These are phyloP conservation scores for Brachionus rubens DNA, from an alignment of 1,140 invertebrate genomes.

Conservation along the genomic window DNA sequence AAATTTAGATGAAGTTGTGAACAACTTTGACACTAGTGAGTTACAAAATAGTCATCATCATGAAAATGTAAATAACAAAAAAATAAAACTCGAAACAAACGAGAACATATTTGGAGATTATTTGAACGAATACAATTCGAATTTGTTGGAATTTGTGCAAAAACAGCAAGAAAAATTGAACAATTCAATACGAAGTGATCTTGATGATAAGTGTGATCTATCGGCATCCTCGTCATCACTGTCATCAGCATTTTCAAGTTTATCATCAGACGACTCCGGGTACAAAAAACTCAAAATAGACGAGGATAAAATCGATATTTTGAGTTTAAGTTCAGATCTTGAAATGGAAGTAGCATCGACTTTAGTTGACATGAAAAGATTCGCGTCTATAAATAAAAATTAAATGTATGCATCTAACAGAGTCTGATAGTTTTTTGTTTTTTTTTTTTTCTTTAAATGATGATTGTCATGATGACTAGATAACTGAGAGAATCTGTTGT, in stretches of 20 bases:
- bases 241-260: conserved; percentile 1
- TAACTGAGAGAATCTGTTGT: no score
- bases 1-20: background rate
- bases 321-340: conserved; percentile 14
- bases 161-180: conserved; percentile 26
- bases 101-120: no score
- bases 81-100: background rate
- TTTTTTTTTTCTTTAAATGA: no score
- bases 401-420: background rate
- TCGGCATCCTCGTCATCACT: conserved; percentile 20
- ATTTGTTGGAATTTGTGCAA: conserved; percentile 28
- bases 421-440: conserved; percentile 12
- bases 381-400: background rate
- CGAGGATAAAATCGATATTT: background rate
- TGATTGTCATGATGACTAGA: background rate
- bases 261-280: background rate
- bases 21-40: background rate
- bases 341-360: conserved; percentile 45
- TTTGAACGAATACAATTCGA: background rate
- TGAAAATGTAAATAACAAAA: background rate
- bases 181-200: background rate
- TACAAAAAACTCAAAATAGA: background rate
- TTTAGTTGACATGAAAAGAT: conserved; percentile 45
- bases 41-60: background rate
- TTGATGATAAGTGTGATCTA: background rate